Base-by-base conservation (phyloP, 2,797 vertebrate genomes). In the Lithobates sylvaticus region DNA sequence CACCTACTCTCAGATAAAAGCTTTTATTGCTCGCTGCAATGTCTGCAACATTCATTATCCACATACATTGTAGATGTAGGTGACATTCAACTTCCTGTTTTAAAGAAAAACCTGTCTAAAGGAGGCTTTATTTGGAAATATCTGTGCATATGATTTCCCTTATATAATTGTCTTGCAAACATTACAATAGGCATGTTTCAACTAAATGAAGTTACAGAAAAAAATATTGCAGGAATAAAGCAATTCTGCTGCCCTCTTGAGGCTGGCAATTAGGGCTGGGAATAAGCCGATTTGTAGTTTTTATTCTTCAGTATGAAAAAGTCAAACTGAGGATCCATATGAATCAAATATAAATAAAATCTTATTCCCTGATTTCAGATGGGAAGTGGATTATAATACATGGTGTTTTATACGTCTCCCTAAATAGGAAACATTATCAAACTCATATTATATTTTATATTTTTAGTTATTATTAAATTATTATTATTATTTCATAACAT, bases 1-100 rank as follows among this genome's bases (percentile, higher is more conserved):
- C 92, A 78, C 89, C 61, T 81, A 86, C 84, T 81, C 73, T 78
- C 75, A 91, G 83, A 87, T 89, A 86, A 89, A 81, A 71, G 78
- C 10, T 71, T 70, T 27, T 36, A 34, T 54, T 71, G 27, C 78
- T 36, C 10, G 68, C 67, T 70, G 70, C 27, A 39, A 36, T 36
- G 69, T 69, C 10, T 69, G 68, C 67, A 9, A 6, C 10, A 70
- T 71, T 58, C 58, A 70, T 81, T 81, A 54, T 68, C 32, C 50
- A 36, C 78, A 58, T 47, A 8, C 58, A 29, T 71, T 23, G 26
- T 12, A 65, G 47, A 23, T 54, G 68, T 29, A 42, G 2, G 18
- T 29, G 77, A 44, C 36, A 9, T 8, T 68, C 64, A 70, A 23
- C 67, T 23, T 71, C 23, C 34, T 36, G 32, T 39, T 71, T 71